Conservation (phyloP, 2,888 invertebrate genomes). For the Pandemis corylana region DNA sequence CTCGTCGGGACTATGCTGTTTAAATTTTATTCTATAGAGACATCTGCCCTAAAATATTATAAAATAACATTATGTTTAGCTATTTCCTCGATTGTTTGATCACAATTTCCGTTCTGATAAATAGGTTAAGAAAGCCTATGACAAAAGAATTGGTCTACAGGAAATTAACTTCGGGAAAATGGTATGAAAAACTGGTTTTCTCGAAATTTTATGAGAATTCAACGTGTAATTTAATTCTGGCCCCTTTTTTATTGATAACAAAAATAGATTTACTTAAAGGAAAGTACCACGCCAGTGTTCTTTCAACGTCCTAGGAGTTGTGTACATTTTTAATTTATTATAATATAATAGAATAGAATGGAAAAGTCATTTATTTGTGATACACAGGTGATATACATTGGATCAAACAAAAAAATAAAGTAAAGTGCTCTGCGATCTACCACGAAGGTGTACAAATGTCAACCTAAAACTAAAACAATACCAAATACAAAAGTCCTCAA, state of each 20-base stretch:
- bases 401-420: too few species aligned
- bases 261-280: background rate
- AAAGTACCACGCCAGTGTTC: too few species aligned
- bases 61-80: constrained; percentile 19
- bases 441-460: too few species aligned
- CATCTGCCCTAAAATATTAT: background rate
- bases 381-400: too few species aligned
- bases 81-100: constrained; percentile 27
- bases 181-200: constrained; percentile 44
- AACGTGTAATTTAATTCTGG: constrained; percentile 3
- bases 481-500: too few species aligned
- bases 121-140: constrained; percentile 42
- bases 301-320: too few species aligned
- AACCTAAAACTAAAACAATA: too few species aligned
- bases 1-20: too few species aligned
- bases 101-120: constrained; percentile 47
- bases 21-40: background rate
- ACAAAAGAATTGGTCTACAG: constrained; percentile 49
- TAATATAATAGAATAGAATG: too few species aligned
- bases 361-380: too few species aligned
- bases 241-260: background rate
- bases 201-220: constrained; percentile 33
- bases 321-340: too few species aligned
- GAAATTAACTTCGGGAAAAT: constrained; percentile 53
- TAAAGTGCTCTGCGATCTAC: too few species aligned